These are phyloP conservation scores for Teleopsis dalmanni DNA, from an alignment of 1,140 invertebrate genomes.

Conservation along the genomic window DNA sequence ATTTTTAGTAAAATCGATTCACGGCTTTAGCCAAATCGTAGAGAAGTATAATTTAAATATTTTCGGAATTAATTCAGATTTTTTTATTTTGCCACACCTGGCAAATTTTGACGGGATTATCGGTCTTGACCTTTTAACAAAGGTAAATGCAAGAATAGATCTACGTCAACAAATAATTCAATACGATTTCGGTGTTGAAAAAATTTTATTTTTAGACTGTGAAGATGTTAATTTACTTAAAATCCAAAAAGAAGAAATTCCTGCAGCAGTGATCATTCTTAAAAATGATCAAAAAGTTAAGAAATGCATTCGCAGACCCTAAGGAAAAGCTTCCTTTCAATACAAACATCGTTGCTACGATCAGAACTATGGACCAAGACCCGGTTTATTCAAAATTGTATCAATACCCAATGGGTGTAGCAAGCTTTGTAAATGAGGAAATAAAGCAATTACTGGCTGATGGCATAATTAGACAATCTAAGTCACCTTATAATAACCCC, in stretches of 20 bases:
- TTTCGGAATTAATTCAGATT: conserved; percentile 1
- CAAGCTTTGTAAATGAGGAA: conserved; percentile 11
- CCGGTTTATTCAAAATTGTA: conserved; percentile 9
- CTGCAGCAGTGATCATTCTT: conserved; percentile 1
- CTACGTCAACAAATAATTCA: conserved; percentile 4
- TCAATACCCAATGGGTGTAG: conserved; percentile 10
- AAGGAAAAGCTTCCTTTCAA: conserved; percentile 6
- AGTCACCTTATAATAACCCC: conserved; percentile 12
- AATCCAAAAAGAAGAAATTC: background rate
- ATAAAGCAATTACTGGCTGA: conserved; percentile 3
- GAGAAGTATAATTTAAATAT: conserved; percentile 9
- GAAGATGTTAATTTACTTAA: conserved; percentile 4
- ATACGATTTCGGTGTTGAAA: background rate
- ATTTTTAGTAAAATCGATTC: conserved; percentile 12
- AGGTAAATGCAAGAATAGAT: background rate
- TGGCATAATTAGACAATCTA: conserved; percentile 8
- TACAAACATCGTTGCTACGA: conserved; percentile 7
- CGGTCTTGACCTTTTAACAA: conserved; percentile 5
- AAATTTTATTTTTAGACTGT: background rate
- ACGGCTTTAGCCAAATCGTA: conserved; percentile 10
- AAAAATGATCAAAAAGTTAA: background rate
- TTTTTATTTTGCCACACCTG: background rate
- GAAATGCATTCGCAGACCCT: background rate
- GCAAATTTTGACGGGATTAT: conserved; percentile 6
- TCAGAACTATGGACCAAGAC: conserved; percentile 4